Percentiles rank a stretch among this genome's conserved stretches.
Conservation (phyloP, 2,113 vertebrate species). For the Vulpes vulpes region DNA sequence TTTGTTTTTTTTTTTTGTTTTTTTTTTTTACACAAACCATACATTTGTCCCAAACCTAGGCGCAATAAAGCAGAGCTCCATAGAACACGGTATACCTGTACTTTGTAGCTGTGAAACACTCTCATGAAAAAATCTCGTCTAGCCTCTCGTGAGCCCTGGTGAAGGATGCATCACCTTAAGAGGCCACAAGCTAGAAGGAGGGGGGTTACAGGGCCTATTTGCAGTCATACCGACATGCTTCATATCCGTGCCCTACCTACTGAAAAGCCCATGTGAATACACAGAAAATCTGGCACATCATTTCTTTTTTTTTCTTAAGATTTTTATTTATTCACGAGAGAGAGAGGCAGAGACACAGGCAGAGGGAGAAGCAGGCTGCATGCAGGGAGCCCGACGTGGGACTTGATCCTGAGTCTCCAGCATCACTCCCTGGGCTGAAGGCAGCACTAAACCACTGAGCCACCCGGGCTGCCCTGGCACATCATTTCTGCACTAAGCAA, state of each 20-base stretch:
- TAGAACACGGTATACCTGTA: background rate
- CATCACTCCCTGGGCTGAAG: too few relatives aligned
- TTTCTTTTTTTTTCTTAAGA: too few relatives aligned
- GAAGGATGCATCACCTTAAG: background rate
- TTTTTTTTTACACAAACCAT: background rate
- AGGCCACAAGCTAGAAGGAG: background rate
- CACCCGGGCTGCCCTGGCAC: too few relatives aligned
- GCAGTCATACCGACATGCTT: background rate
- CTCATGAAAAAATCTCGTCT: background rate
- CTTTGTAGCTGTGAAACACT: slow-evolving; percentile 7
- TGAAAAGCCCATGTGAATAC: background rate
- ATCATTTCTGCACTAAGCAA: background rate
- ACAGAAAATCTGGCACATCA: background rate
- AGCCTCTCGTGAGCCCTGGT: background rate
- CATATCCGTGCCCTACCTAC: background rate
- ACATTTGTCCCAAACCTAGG: background rate
- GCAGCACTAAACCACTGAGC: too few relatives aligned
- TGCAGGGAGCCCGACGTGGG: too few relatives aligned
- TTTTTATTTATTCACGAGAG: too few relatives aligned
- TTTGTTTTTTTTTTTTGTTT: too few relatives aligned
- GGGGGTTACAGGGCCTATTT: background rate
- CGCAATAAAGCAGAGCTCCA: background rate
- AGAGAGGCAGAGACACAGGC: too few relatives aligned
- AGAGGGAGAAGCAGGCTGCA: too few relatives aligned
- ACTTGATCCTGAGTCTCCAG: too few relatives aligned